Evolutionary conservation across 1,140 invertebrate genomes (phyloP), one percentile per base, ranked within the genome.

Genomic region (Myzus persicae): DNA sequence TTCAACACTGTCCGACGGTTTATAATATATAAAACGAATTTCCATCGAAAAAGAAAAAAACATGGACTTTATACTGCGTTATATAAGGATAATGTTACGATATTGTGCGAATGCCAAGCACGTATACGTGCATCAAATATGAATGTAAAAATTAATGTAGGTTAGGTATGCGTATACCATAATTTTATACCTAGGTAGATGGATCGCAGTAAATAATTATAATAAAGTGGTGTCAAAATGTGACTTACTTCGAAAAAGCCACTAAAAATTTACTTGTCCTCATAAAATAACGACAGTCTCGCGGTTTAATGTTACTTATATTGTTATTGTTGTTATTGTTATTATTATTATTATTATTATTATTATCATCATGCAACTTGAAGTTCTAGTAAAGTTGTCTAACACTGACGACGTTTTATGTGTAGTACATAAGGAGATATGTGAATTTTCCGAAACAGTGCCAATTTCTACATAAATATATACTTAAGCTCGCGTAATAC

Each of bases 401-500:
- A 22, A 48, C 46, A 36, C 38, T 89, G 88, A 51, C 36, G 88
- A 51, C 36, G 36, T 51, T 51, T 54, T 38, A 26, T n/a, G 22
- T n/a, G 87, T 51, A 26, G 38, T 20, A 40, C 85, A 22, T 89
- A 88, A 48, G 85, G 11, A 54, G 48, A 54, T 76, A 76, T 51
- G 48, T 38, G 88, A 54, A 54, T 54, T 54, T 89, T 31, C 48
- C 24, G 36, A 51, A 54, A 89, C 88, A 54, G 36, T 40, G 36
- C 36, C 48, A 51, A 89, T 89, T 89, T 51, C n/a, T 54, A 89
- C 88, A 24, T 54, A 24, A 89, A 38, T 54, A 24, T 54, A 24
- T 54, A 89, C 42, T 87, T 87, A 87, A 87, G 84, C 84, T 44
- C 31, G 84, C 26, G 42, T 87, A 44, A 31, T 87, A 87, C 84